Base-by-base conservation (phyloP, 1,140 invertebrate species). In the Aphelinus atriplicis region DNA sequence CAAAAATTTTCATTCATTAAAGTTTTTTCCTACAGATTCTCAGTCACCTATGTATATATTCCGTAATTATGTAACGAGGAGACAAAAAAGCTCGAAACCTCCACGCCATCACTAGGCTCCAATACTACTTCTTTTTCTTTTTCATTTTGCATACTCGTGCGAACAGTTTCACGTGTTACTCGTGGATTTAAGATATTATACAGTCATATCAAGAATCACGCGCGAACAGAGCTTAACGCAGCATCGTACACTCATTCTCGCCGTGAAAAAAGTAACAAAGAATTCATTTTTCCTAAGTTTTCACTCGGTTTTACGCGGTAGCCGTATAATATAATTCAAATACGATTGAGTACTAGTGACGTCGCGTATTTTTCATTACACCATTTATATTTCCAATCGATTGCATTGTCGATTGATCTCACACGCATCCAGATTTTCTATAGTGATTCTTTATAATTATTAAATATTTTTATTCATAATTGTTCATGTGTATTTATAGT, bases 381-480 rank as follows among this genome's bases (percentile, higher is more conserved):
- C 56, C 6, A 4, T n/a, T 51, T 9, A 69, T 68, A 74, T 64
- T 69, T 47, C 62, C 58, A 45, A 48, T 45, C 66, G 64, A 69
- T 69, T 67, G 56, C 7, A 57, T 61, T 66, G 58, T 57, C 26
- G 50, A 62, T 67, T 62, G 26, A 50, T 69, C 63, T 68, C 42
- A 3, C 73, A 43, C 53, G 26, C 53, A 6, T 7, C 5, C 63
- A 10, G 47, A 66, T 66, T 51, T 9, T 45, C 26, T 61, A n/a
- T 48, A 60, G 68, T 50, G 56, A n/a, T 7, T 53, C 53, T 45
- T 68, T 26, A 67, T 61, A 26, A 60, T 46, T 53, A 0, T 2
- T 61, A 73, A 53, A 60, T 71, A 61, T 53, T 76, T 71, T 61
- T 74, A 81, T 78, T 68, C 78, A 79, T 80, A 78, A 75, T 58